Evolutionary conservation across 53 echinoderm and acorn worm genomes (phyloP).

Genomic region (Stichopus horrens): DNA sequence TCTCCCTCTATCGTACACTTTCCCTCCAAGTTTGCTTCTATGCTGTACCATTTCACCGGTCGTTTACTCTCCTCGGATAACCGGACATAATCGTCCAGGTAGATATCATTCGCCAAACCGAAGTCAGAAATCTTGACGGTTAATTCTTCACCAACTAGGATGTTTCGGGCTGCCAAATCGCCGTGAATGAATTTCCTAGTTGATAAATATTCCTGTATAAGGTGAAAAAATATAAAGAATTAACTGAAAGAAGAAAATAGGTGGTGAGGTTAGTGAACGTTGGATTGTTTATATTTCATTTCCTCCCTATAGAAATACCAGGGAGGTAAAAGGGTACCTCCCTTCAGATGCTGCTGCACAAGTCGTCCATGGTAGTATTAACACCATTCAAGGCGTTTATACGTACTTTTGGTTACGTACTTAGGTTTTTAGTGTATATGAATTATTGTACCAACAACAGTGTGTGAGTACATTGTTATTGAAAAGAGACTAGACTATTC

Average conservation of each 20-base stretch:
- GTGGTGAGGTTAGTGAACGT: neutral
- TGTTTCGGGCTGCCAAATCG: conserved; percentile 25
- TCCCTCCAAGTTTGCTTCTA: neutral
- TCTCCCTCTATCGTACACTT: conserved; percentile 18
- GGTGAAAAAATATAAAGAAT: neutral
- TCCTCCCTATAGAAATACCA: too few relatives aligned
- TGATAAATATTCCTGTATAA: conserved; percentile 5
- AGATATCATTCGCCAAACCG: conserved; percentile 26
- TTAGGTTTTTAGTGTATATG: too few relatives aligned
- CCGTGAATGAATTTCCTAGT: conserved; percentile 14
- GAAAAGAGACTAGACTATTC: too few relatives aligned
- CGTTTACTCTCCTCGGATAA: conserved; percentile 30
- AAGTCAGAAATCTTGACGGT: conserved; percentile 27
- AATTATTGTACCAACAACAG: too few relatives aligned
- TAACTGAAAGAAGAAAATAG: neutral
- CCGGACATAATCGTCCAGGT: neutral
- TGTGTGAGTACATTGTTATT: too few relatives aligned
- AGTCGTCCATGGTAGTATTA: too few relatives aligned
- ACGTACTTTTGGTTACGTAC: too few relatives aligned
- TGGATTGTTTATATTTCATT: too few relatives aligned
- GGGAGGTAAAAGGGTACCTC: too few relatives aligned
- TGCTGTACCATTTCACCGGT: conserved; percentile 39
- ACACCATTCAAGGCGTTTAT: too few relatives aligned
- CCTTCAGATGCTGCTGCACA: too few relatives aligned
- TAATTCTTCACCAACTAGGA: conserved; percentile 4